Evolutionary conservation across 2,113 vertebrate genomes (phyloP).

Genomic region (Osmerus eperlanus): DNA sequence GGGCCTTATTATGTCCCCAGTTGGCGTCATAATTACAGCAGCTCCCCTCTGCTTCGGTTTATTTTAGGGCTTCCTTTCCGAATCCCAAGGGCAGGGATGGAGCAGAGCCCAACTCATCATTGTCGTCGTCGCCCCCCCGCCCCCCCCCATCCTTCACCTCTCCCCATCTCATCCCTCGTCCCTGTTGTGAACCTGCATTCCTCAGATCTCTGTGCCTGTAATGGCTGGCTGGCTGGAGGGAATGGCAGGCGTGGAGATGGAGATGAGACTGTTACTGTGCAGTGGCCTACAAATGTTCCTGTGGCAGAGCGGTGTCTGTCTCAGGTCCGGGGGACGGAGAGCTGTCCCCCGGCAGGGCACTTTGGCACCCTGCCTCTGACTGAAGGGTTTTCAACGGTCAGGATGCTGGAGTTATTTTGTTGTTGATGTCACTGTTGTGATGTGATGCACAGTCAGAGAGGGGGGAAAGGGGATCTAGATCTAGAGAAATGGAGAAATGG

Average conservation of each 20-base stretch:
- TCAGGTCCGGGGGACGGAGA: background rate
- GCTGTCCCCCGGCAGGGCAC: background rate
- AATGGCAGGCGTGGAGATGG: background rate
- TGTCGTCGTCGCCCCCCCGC: background rate
- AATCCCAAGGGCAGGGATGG: too few relatives aligned
- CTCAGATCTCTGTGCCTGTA: slow-evolving; percentile 9
- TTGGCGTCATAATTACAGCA: slow-evolving; percentile 37
- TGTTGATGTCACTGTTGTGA: background rate
- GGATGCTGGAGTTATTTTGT: background rate
- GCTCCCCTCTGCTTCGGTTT: slow-evolving; percentile 23
- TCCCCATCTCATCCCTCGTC: background rate
- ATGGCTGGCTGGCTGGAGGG: background rate
- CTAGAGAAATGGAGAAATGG: too few relatives aligned
- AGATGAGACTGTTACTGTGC: background rate
- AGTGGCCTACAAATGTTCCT: background rate
- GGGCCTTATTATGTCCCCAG: slow-evolving; percentile 37
- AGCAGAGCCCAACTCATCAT: background rate
- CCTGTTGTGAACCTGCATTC: background rate
- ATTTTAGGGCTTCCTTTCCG: background rate
- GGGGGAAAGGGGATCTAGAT: background rate
- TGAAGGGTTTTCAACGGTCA: too few relatives aligned
- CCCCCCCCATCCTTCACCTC: background rate
- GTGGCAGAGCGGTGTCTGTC: background rate
- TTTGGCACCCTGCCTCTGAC: background rate
- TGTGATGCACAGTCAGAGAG: background rate